Evolutionary conservation across 2,113 vertebrate species (phyloP).

Genomic region (Rhinoptilus africanus): DNA sequence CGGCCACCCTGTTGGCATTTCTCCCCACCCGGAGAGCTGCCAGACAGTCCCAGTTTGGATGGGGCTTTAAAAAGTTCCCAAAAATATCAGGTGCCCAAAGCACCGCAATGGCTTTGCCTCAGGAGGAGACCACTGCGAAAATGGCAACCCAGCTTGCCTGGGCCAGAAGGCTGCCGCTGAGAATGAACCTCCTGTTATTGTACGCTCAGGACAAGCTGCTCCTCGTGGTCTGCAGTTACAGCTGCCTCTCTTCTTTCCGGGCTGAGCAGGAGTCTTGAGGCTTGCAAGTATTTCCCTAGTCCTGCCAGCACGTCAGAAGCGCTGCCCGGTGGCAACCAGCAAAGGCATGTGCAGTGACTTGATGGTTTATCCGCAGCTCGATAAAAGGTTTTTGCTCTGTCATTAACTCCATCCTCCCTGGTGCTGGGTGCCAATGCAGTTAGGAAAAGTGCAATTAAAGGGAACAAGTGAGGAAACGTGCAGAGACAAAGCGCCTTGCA

Average conservation of each 20-base stretch:
- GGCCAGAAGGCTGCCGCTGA: background rate
- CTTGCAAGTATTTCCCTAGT: background rate
- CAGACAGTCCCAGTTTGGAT: conserved; percentile 12
- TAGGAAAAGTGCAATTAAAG: background rate
- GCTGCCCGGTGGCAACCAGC: background rate
- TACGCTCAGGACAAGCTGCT: background rate
- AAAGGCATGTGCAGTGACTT: background rate
- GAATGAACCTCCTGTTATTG: background rate
- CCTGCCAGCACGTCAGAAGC: background rate
- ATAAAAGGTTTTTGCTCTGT: background rate
- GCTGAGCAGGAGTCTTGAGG: conserved; percentile 14
- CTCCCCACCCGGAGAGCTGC: background rate
- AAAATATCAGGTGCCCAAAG: conserved; percentile 35
- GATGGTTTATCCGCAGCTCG: background rate
- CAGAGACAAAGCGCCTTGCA: background rate
- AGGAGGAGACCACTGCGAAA: background rate
- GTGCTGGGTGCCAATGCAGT: background rate
- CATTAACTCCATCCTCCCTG: background rate
- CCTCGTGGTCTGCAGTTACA: background rate
- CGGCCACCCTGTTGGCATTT: background rate
- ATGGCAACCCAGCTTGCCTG: background rate
- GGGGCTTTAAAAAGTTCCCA: background rate
- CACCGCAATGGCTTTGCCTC: background rate
- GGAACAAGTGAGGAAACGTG: background rate
- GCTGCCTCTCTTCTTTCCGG: background rate